phyloP scores from a whole-genome alignment of 2,888 invertebrate species.

The Crepidodera aurea region DNA sequence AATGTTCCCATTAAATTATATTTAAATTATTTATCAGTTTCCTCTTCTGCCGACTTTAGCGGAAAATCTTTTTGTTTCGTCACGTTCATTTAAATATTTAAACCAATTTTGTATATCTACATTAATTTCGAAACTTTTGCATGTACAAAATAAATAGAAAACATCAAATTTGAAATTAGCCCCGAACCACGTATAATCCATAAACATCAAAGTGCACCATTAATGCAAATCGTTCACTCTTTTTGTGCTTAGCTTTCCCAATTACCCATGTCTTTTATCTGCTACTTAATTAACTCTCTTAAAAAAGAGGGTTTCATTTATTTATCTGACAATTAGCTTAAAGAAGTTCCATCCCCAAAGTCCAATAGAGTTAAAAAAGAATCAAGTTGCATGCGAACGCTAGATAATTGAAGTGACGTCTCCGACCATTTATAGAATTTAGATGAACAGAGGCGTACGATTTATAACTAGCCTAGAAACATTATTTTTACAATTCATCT shows the following conservation, averaged over 20 bases:
- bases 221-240: slow-evolving; percentile 35
- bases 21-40: too few species aligned
- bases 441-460: slow-evolving; percentile 31
- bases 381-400: slow-evolving; percentile 46
- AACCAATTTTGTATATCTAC: too few species aligned
- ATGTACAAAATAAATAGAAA: background rate
- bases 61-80: too few species aligned
- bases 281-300: slow-evolving; percentile 39
- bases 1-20: too few species aligned
- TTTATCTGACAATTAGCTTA: slow-evolving; percentile 51
- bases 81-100: too few species aligned
- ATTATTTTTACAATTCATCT: too few species aligned
- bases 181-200: slow-evolving; percentile 5
- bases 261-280: slow-evolving; percentile 37
- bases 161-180: background rate
- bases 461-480: too few species aligned
- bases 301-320: slow-evolving; percentile 41
- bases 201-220: slow-evolving; percentile 10
- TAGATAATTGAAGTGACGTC: slow-evolving; percentile 48
- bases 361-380: slow-evolving; percentile 52
- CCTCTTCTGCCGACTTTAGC: too few species aligned
- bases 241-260: slow-evolving; percentile 8
- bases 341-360: slow-evolving; percentile 51
- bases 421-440: slow-evolving; percentile 52
- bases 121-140: background rate